Conservation (phyloP, 2,888 invertebrate genomes). For the Drosophila prostipennis region DNA sequence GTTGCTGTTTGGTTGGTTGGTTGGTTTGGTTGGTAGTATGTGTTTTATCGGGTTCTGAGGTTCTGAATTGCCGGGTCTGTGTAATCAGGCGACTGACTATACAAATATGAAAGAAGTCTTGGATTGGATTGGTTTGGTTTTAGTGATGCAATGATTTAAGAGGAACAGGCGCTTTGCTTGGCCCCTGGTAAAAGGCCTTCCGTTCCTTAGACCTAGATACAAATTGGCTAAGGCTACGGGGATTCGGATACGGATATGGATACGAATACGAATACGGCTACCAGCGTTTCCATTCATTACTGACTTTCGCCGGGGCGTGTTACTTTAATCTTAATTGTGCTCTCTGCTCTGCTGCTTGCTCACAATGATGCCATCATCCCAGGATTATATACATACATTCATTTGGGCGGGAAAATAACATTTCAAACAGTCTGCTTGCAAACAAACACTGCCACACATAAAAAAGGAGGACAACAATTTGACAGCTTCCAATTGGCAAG, state of each 20-base stretch:
- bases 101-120: constrained; percentile 7
- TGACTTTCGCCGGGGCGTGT: constrained; percentile 65
- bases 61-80: constrained; percentile 17
- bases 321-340: constrained; percentile 17
- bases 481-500: constrained; percentile 34
- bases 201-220: constrained; percentile 32
- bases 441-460: constrained; percentile 59
- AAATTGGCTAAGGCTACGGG: constrained; percentile 19
- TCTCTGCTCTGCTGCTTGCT: constrained; percentile 59
- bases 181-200: not conserved
- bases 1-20: constrained; percentile 45
- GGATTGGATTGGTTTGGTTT: not conserved
- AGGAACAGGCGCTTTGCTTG: constrained; percentile 50
- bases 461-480: constrained; percentile 51
- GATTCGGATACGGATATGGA: not conserved
- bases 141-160: constrained; percentile 52
- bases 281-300: constrained; percentile 61
- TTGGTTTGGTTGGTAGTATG: constrained; percentile 50
- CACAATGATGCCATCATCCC: constrained; percentile 84
- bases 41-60: constrained; percentile 30
- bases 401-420: constrained; percentile 10
- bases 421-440: constrained; percentile 47
- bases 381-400: constrained; percentile 30
- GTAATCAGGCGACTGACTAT: constrained; percentile 10
- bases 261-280: not conserved